These are phyloP conservation scores for Sitophilus oryzae DNA, from an alignment of 1,140 invertebrate genomes.

Conservation along the genomic window DNA sequence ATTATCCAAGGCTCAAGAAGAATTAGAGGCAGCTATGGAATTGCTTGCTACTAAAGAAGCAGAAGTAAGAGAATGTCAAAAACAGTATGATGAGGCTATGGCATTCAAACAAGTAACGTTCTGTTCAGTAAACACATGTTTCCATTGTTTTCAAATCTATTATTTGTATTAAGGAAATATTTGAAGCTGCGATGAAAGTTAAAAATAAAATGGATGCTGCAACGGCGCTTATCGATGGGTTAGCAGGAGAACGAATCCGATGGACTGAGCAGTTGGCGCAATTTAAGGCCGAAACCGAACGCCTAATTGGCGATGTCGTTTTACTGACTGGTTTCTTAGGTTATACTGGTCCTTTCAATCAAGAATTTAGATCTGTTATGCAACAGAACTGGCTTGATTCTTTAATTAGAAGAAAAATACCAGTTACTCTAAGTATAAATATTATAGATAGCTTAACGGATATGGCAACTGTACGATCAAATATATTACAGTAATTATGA, in stretches of 20 bases:
- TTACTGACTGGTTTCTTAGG: conserved; percentile 82
- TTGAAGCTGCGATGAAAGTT: conserved; percentile 74
- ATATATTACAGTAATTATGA: no score
- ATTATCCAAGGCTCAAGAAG: conserved; percentile 64
- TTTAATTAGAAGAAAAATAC: conserved; percentile 63
- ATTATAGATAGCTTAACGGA: conserved; percentile 71
- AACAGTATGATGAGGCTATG: conserved; percentile 71
- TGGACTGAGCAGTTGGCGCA: conserved; percentile 84
- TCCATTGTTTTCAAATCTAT: no score
- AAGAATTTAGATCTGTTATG: conserved; percentile 72
- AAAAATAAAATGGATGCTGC: conserved; percentile 86
- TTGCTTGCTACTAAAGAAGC: conserved; percentile 68
- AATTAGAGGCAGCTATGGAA: conserved; percentile 65
- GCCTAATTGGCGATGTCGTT: conserved; percentile 80
- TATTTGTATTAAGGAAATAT: conserved; percentile 55
- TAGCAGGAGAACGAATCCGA: conserved; percentile 76
- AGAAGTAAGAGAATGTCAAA: conserved; percentile 67
- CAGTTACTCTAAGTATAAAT: conserved; percentile 66
- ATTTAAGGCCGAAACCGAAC: conserved; percentile 76
- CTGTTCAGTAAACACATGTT: no score
- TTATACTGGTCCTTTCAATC: conserved; percentile 89
- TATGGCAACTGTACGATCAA: conserved; percentile 62
- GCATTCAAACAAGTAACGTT: conserved; percentile 54
- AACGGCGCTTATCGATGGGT: conserved; percentile 78
- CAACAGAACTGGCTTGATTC: conserved; percentile 65